Evolutionary conservation across 2,888 invertebrate species (phyloP).

Genomic region (Caenorhabditis sp.): DNA sequence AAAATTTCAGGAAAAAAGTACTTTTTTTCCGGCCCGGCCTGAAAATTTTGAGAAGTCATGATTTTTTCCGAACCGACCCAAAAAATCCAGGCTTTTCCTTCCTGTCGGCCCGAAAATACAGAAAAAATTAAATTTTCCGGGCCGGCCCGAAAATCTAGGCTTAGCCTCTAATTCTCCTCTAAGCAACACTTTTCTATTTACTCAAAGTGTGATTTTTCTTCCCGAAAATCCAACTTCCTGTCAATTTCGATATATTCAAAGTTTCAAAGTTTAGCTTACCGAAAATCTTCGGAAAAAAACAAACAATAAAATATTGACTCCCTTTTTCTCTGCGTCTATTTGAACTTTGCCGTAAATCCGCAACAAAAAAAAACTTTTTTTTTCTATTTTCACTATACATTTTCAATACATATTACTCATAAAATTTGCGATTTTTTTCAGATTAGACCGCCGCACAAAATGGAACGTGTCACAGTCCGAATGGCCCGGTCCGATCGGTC

Average conservation of each 20-base stretch:
- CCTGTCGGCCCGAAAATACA: too few species aligned
- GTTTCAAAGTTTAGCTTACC: background rate
- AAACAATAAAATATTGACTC: background rate
- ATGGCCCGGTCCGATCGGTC: conserved; percentile 81
- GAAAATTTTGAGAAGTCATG: too few species aligned
- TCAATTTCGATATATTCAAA: too few species aligned
- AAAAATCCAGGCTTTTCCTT: background rate
- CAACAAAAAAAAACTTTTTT: background rate
- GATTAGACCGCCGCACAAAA: conserved; percentile 6
- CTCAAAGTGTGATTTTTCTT: too few species aligned
- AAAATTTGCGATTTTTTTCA: background rate
- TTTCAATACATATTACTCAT: background rate
- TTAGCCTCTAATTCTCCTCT: too few species aligned
- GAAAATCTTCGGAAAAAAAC: background rate
- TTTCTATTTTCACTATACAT: background rate
- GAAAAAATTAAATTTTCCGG: background rate
- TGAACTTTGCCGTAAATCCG: background rate
- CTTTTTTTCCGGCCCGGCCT: too few species aligned
- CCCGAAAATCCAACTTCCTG: too few species aligned
- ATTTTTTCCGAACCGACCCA: too few species aligned
- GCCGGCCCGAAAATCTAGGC: too few species aligned
- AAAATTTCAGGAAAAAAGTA: background rate
- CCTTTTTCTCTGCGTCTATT: background rate
- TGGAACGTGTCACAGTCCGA: conserved; percentile 80
- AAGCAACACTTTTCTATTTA: too few species aligned